Conservation (phyloP, 30 jellyfish, hydroid and myxozoan genomes). For the Turritopsis rubra region DNA sequence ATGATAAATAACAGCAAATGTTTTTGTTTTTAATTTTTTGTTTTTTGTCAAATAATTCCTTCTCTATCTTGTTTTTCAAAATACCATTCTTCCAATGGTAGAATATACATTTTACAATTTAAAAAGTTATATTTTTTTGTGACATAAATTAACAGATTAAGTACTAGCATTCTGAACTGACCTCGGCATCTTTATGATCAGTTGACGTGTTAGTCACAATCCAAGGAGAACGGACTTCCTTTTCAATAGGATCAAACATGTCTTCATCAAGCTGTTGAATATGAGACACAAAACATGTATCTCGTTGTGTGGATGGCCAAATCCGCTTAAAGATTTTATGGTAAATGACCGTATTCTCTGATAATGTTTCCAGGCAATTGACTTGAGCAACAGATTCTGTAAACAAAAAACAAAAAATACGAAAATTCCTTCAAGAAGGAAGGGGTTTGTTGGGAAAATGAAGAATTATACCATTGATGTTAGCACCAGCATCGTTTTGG, state of each 20-base stretch:
- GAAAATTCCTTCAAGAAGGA: neutral
- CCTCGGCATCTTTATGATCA: slow-evolving; percentile 90
- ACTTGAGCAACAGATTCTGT: slow-evolving; percentile 64
- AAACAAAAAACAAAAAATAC: neutral
- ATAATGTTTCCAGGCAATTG: slow-evolving; percentile 48
- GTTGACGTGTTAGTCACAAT: slow-evolving; percentile 61
- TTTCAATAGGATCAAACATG: slow-evolving; percentile 44
- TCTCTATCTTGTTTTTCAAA: no score
- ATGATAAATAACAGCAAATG: no score
- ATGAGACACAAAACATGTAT: slow-evolving; percentile 71
- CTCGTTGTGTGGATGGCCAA: slow-evolving; percentile 97
- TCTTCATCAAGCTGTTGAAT: slow-evolving; percentile 50
- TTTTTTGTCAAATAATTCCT: no score
- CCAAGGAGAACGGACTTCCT: slow-evolving; percentile 81
- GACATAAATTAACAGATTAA: no score
- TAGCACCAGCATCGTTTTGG: slow-evolving; percentile 78
- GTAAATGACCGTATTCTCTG: slow-evolving; percentile 62
- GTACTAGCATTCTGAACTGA: slow-evolving; percentile 9
- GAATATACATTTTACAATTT: no score
- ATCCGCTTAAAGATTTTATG: slow-evolving; percentile 75
- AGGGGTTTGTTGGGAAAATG: neutral
- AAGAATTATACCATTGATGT: slow-evolving; percentile 65
- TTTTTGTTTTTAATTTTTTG: no score
- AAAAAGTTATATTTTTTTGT: no score
- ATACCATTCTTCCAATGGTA: no score